Conservation (phyloP, 1,140 invertebrate species). For the Cephus cinctus region DNA sequence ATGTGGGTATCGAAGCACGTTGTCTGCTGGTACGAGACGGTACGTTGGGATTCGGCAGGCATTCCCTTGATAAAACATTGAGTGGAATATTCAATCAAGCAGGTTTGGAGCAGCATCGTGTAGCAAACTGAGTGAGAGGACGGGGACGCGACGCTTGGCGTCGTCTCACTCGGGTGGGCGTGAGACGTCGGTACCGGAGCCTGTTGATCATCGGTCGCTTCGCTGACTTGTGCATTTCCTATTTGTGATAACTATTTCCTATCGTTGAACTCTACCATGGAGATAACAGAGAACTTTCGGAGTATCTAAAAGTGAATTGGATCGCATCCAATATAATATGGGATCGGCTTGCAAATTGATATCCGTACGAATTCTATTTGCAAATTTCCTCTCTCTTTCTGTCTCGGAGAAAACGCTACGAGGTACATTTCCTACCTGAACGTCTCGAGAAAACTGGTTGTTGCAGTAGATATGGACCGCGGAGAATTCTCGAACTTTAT, state of each 20-base stretch:
- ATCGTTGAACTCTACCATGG: too few species aligned
- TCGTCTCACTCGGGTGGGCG: constrained; percentile 15
- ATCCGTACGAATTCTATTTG: too few species aligned
- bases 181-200: constrained; percentile 25
- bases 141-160: constrained; percentile 7
- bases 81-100: constrained; percentile 52
- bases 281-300: too few species aligned
- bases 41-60: constrained; percentile 47
- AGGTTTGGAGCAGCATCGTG: constrained; percentile 22
- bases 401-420: too few species aligned
- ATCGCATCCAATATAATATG: too few species aligned
- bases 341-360: too few species aligned
- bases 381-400: too few species aligned
- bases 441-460: constrained; percentile 76
- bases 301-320: too few species aligned
- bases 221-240: too few species aligned
- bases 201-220: constrained; percentile 31
- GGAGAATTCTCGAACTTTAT: constrained; percentile 81
- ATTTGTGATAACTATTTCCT: too few species aligned
- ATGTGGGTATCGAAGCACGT: constrained; percentile 19
- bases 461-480: constrained; percentile 77
- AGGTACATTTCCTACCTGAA: constrained; percentile 66
- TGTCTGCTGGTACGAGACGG: constrained; percentile 10
- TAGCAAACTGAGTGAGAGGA: constrained; percentile 18
- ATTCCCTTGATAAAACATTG: constrained; percentile 46